Conservation (phyloP, 2,797 vertebrate genomes). For the Oceanodroma leucorhoa region DNA sequence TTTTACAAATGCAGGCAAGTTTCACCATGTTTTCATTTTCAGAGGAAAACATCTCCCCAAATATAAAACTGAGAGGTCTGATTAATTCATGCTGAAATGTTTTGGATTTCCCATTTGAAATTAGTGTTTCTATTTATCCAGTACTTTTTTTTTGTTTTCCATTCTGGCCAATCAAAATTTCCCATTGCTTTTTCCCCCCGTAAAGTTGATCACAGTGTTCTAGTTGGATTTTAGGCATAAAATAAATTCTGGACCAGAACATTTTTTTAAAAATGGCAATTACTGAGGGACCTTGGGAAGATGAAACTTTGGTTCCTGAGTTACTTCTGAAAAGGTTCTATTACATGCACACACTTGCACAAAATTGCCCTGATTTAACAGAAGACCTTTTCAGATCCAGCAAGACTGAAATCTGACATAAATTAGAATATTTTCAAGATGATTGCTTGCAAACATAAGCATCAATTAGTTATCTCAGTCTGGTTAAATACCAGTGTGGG, state of each 20-base stretch:
- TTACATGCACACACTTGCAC: not conserved
- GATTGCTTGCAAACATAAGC: slow-evolving; percentile 13
- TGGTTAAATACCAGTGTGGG: not conserved
- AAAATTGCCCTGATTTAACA: not conserved
- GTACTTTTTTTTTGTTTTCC: not conserved
- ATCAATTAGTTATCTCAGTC: slow-evolving; percentile 24
- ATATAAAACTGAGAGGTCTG: not conserved
- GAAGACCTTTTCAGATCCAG: not conserved
- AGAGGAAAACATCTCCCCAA: not conserved
- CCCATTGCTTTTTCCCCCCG: not conserved
- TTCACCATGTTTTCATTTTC: not conserved
- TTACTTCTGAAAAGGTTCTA: not conserved
- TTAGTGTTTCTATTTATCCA: not conserved
- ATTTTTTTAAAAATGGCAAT: rapidly evolving
- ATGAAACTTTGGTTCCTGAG: not conserved
- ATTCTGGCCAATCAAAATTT: not conserved
- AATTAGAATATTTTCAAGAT: not conserved
- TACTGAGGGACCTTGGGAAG: not conserved
- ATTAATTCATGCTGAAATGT: not conserved
- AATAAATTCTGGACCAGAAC: not conserved
- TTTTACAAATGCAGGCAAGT: not conserved
- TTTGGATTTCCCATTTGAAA: not conserved
- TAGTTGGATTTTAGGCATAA: not conserved
- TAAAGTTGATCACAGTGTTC: not conserved
- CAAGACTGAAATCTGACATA: not conserved